Evolutionary conservation across 2,888 invertebrate species (phyloP).

Genomic region (Cheilosia urbana): DNA sequence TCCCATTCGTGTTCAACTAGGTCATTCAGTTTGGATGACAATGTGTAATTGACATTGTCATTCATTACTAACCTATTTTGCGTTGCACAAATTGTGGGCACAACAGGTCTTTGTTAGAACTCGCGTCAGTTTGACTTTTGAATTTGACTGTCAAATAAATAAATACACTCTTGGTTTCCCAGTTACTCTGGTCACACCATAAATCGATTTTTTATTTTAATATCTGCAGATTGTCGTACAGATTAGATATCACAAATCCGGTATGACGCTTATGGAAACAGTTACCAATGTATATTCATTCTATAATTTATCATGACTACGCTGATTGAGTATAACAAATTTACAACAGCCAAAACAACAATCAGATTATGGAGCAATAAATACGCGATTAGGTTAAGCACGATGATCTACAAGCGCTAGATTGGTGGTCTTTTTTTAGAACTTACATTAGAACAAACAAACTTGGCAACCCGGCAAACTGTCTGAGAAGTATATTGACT

Average conservation of each 20-base stretch:
- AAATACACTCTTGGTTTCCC: too few relatives aligned
- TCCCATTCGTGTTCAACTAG: too few relatives aligned
- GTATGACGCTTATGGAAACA: slow-evolving; percentile 10
- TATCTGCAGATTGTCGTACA: not conserved
- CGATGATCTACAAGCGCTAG: not conserved
- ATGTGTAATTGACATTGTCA: too few relatives aligned
- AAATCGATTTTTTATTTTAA: slow-evolving; percentile 1
- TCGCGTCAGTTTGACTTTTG: too few relatives aligned
- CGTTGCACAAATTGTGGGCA: too few relatives aligned
- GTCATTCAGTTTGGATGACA: too few relatives aligned
- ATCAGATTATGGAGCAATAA: not conserved
- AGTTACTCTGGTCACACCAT: not conserved
- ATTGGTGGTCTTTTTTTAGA: not conserved
- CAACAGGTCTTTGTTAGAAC: too few relatives aligned
- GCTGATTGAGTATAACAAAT: not conserved
- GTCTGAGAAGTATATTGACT: not conserved
- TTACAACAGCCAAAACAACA: slow-evolving; percentile 9
- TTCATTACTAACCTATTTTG: too few relatives aligned
- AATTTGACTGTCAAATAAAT: too few relatives aligned
- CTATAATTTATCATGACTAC: not conserved
- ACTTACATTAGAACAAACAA: not conserved
- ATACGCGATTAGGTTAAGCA: not conserved
- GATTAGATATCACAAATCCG: slow-evolving; percentile 1
- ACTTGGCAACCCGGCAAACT: not conserved
- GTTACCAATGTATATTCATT: not conserved